phyloP scores from a whole-genome alignment of 2,113 vertebrate species.

The Muntiacus reevesi region DNA sequence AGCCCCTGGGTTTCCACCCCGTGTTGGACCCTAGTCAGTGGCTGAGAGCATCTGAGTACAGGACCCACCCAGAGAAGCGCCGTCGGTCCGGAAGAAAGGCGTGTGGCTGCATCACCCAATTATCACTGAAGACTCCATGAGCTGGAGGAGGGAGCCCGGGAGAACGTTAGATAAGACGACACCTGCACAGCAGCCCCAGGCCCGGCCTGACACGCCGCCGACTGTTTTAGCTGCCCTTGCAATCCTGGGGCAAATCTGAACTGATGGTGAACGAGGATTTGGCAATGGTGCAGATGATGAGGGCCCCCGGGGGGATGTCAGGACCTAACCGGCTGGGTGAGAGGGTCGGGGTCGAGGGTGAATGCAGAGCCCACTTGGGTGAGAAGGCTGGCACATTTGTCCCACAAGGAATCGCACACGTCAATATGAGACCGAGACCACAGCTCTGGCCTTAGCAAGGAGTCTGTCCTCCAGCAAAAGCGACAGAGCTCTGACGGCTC shows the following conservation, averaged over 20 bases:
- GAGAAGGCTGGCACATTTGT: neutral
- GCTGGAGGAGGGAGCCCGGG: neutral
- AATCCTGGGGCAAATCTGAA: neutral
- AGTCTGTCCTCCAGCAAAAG: neutral
- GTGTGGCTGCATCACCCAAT: fast-evolving
- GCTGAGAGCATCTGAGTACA: fast-evolving
- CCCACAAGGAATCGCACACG: too few species aligned
- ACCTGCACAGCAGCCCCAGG: neutral
- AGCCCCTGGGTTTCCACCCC: fast-evolving
- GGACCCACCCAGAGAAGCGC: neutral
- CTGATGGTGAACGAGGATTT: fast-evolving
- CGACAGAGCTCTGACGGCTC: neutral
- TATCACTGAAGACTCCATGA: fast-evolving
- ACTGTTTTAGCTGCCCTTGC: neutral
- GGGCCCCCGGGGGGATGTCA: neutral
- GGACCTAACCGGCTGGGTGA: neutral
- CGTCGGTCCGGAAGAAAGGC: neutral
- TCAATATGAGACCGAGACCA: fast-evolving
- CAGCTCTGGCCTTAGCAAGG: fast-evolving
- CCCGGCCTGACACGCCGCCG: fast-evolving
- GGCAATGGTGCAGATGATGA: too few species aligned
- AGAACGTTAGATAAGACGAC: fast-evolving
- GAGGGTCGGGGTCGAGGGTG: fast-evolving
- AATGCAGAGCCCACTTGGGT: neutral
- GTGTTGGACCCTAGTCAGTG: too few species aligned